Evolutionary conservation across 2,888 invertebrate species (phyloP).

Genomic region (Caenorhabditis sp.): DNA sequence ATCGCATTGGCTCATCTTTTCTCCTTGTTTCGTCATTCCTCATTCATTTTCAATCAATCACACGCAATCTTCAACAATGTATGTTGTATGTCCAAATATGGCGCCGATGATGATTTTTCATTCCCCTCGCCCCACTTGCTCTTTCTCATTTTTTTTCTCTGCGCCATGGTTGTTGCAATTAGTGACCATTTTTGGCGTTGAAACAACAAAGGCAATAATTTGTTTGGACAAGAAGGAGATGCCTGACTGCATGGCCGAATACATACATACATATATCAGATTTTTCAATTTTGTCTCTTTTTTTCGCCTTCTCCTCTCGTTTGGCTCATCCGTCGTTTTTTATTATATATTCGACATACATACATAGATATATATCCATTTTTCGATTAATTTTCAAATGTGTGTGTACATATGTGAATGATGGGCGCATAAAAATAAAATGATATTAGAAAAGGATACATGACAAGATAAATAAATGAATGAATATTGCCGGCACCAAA

Average conservation of each 20-base stretch:
- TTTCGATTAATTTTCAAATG: slow-evolving; percentile 42
- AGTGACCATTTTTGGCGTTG: neutral
- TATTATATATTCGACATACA: slow-evolving; percentile 6
- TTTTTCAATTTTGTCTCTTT: slow-evolving; percentile 32
- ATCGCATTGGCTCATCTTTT: neutral
- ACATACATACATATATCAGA: slow-evolving; percentile 26
- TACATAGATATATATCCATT: slow-evolving; percentile 12
- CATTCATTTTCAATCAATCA: slow-evolving; percentile 1
- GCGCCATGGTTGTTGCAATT: neutral
- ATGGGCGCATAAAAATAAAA: slow-evolving; percentile 22
- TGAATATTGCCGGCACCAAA: slow-evolving; percentile 7
- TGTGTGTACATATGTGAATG: slow-evolving; percentile 24
- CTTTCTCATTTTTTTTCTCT: slow-evolving; percentile 15
- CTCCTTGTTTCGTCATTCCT: neutral
- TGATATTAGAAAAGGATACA: slow-evolving; percentile 28
- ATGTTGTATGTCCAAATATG: too few relatives aligned
- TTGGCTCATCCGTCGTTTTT: slow-evolving; percentile 21
- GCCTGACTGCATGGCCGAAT: neutral
- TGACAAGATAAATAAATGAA: slow-evolving; percentile 18
- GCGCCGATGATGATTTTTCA: too few relatives aligned
- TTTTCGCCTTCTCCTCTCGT: slow-evolving; percentile 11
- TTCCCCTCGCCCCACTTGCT: neutral
- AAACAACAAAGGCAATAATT: slow-evolving; percentile 33
- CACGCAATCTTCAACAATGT: neutral
- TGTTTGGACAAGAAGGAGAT: neutral